Evolutionary conservation across 2,888 invertebrate genomes (phyloP).

Genomic region (Drosophila formosana): DNA sequence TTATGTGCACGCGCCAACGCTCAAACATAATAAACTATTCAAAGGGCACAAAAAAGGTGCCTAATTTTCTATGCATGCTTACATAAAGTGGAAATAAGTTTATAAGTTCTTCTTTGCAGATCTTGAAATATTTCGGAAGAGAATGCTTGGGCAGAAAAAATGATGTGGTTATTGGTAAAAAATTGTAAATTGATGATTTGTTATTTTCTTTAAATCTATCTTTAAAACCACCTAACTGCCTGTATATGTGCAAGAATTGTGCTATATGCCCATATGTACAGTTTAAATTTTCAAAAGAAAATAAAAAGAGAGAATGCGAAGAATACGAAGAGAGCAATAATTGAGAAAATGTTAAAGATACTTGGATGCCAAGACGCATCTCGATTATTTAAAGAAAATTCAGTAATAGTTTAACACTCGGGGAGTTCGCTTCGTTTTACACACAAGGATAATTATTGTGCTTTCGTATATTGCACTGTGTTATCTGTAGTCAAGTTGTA

Average conservation of each 20-base stretch:
- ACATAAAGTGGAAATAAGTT: too few species aligned
- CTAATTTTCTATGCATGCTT: too few species aligned
- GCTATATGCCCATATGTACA: background rate
- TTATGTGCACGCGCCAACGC: too few species aligned
- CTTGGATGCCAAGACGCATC: background rate
- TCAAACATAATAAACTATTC: too few species aligned
- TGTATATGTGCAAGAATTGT: background rate
- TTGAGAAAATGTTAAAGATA: constrained; percentile 1
- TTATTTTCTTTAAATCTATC: too few species aligned
- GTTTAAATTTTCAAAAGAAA: background rate
- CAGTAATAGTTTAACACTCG: constrained; percentile 81
- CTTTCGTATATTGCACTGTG: constrained; percentile 58
- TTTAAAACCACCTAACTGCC: too few species aligned
- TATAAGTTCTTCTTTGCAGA: too few species aligned
- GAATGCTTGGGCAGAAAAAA: too few species aligned
- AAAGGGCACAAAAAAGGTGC: too few species aligned
- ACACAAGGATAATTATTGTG: constrained; percentile 59
- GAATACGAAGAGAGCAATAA: background rate
- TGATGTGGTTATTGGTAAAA: too few species aligned
- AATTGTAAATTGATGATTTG: too few species aligned
- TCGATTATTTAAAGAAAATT: constrained; percentile 31
- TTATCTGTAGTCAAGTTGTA: constrained; percentile 72
- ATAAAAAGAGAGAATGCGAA: background rate
- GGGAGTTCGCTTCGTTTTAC: constrained; percentile 74
- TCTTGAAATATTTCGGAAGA: too few species aligned